These are phyloP conservation scores for Pasiphila rectangulata DNA, from an alignment of 2,888 invertebrate genomes.

Conservation along the genomic window DNA sequence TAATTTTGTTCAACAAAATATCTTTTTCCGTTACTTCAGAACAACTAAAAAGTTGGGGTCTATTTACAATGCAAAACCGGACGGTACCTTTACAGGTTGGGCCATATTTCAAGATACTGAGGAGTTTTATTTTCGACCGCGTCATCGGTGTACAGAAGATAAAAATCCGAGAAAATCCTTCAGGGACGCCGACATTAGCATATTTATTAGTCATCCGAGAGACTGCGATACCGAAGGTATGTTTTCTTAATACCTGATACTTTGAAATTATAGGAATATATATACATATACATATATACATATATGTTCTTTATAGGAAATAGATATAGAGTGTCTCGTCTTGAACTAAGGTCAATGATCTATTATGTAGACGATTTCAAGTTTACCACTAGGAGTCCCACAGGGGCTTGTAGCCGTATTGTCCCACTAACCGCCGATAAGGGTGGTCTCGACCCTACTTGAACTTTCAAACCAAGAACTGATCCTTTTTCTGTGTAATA, in stretches of 20 bases:
- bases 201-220: conserved; percentile 69
- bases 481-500: neutral
- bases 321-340: too few species aligned
- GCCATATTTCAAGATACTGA: conserved; percentile 54
- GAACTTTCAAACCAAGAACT: neutral
- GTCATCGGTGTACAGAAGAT: conserved; percentile 65
- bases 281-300: too few species aligned
- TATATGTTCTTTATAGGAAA: too few species aligned
- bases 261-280: conserved; percentile 36
- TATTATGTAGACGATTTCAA: neutral
- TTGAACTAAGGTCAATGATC: neutral
- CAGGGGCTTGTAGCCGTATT: neutral
- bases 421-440: neutral
- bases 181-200: conserved; percentile 71
- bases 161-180: conserved; percentile 72
- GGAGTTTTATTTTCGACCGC: conserved; percentile 62
- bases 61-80: conserved; percentile 41
- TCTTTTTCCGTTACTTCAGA: conserved; percentile 25
- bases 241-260: conserved; percentile 65
- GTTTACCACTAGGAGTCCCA: neutral
- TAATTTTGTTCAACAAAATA: conserved; percentile 20
- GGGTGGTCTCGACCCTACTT: neutral
- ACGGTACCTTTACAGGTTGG: conserved; percentile 46
- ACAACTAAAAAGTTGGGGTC: conserved; percentile 37
- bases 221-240: conserved; percentile 51